These are phyloP conservation scores for Branchinecta lindahli DNA, from an alignment of 1,140 invertebrate species.

Conservation along the genomic window DNA sequence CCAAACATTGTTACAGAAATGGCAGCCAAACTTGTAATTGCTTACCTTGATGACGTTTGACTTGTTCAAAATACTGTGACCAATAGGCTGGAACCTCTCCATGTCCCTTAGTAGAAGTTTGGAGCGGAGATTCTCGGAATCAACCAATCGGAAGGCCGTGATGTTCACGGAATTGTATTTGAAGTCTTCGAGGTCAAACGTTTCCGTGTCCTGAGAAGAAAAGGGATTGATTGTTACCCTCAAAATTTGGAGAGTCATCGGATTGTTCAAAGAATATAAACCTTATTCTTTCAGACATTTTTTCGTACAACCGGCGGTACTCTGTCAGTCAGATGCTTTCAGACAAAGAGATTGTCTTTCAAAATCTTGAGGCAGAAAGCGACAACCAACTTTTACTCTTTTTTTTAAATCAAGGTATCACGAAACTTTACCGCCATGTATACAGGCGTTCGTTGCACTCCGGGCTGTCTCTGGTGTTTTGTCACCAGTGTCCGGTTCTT, in stretches of 20 bases:
- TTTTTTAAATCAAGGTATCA: no score
- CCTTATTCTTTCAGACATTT: neutral
- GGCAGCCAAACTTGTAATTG: neutral
- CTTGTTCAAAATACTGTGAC: slow-evolving; percentile 56
- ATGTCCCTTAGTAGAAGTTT: slow-evolving; percentile 61
- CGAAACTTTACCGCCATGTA: no score
- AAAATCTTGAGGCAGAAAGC: no score
- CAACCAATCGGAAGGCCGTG: slow-evolving; percentile 72
- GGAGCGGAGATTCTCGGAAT: slow-evolving; percentile 56
- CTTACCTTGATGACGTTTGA: slow-evolving; percentile 53
- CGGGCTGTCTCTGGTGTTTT: no score
- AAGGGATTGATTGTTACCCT: no score
- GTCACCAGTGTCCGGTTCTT: no score
- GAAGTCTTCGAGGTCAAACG: slow-evolving; percentile 81
- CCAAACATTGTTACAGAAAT: no score
- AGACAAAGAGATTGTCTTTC: slow-evolving; percentile 16
- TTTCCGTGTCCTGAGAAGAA: slow-evolving; percentile 56
- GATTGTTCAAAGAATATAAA: slow-evolving; percentile 11
- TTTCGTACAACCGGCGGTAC: neutral
- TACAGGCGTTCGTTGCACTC: no score
- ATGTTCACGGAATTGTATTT: slow-evolving; percentile 88
- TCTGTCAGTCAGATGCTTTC: neutral
- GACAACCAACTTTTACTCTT: no score
- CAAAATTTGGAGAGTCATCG: neutral
- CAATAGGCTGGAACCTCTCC: slow-evolving; percentile 71